Conservation (phyloP, 2,888 invertebrate genomes). For the Chrysolina haemoptera region DNA sequence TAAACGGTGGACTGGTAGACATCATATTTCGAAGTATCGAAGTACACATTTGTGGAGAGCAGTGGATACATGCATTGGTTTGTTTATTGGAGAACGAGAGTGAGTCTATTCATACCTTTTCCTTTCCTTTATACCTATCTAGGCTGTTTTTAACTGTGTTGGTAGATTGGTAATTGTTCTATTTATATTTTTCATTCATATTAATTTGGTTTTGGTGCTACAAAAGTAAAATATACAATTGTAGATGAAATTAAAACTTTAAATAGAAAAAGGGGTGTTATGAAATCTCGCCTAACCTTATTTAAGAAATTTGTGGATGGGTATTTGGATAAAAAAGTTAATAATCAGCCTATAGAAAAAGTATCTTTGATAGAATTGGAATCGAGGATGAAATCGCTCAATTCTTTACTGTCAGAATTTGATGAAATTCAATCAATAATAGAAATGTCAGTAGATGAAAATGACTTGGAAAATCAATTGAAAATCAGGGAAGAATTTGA, state of each 20-base stretch:
- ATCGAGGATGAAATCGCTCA: constrained; percentile 15
- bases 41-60: neutral
- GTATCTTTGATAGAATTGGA: constrained; percentile 27
- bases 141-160: neutral
- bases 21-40: neutral
- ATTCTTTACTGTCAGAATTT: constrained; percentile 25
- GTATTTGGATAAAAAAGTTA: neutral
- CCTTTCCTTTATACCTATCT: too few species aligned
- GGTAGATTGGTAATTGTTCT: constrained; percentile 15
- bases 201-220: neutral
- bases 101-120: too few species aligned
- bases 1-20: neutral
- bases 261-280: neutral
- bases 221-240: constrained; percentile 22
- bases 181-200: neutral
- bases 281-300: neutral
- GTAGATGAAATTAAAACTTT: constrained; percentile 21
- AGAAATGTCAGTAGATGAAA: constrained; percentile 21
- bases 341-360: constrained; percentile 25
- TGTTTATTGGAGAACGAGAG: too few species aligned
- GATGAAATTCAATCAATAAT: constrained; percentile 22
- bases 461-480: constrained; percentile 20
- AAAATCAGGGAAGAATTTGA: constrained; percentile 28
- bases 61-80: neutral
- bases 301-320: neutral